These are phyloP conservation scores for Cataglyphis albicans DNA, from an alignment of 2,888 invertebrate species.

Conservation along the genomic window DNA sequence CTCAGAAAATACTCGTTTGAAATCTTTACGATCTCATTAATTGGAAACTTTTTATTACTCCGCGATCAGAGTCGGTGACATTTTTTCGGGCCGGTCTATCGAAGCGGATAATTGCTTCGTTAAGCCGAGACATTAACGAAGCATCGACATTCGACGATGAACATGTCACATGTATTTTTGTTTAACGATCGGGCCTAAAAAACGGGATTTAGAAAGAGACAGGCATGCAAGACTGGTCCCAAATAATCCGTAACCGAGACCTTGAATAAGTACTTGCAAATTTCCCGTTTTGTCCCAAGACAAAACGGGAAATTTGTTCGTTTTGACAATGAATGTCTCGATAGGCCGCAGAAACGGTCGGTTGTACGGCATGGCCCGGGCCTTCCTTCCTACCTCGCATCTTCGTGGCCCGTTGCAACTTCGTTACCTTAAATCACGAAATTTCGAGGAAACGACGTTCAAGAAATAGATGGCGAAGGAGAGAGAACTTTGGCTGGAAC, in stretches of 20 bases:
- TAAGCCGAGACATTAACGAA: slow-evolving; percentile 36
- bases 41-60: slow-evolving; percentile 2
- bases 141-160: slow-evolving; percentile 44
- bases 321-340: slow-evolving; percentile 68
- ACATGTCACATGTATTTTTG: slow-evolving; percentile 68
- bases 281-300: slow-evolving; percentile 67
- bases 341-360: slow-evolving; percentile 57
- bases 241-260: slow-evolving; percentile 64
- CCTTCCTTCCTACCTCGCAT: slow-evolving; percentile 22
- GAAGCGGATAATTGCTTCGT: slow-evolving; percentile 31
- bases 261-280: slow-evolving; percentile 38
- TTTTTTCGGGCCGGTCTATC: slow-evolving; percentile 8
- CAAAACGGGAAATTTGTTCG: too few species aligned
- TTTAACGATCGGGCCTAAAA: slow-evolving; percentile 62
- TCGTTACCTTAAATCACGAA: slow-evolving; percentile 73
- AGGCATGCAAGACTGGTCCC: slow-evolving; percentile 53
- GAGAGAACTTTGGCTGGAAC: slow-evolving; percentile 30
- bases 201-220: slow-evolving; percentile 20
- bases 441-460: slow-evolving; percentile 61
- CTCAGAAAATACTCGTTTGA: background rate
- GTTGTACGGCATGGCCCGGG: slow-evolving; percentile 44
- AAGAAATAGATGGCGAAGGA: slow-evolving; percentile 42
- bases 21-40: slow-evolving; percentile 12
- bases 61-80: slow-evolving; percentile 1
- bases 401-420: slow-evolving; percentile 39